Conservation (phyloP, 2,113 vertebrate species). For the Pseudonaja textilis region DNA sequence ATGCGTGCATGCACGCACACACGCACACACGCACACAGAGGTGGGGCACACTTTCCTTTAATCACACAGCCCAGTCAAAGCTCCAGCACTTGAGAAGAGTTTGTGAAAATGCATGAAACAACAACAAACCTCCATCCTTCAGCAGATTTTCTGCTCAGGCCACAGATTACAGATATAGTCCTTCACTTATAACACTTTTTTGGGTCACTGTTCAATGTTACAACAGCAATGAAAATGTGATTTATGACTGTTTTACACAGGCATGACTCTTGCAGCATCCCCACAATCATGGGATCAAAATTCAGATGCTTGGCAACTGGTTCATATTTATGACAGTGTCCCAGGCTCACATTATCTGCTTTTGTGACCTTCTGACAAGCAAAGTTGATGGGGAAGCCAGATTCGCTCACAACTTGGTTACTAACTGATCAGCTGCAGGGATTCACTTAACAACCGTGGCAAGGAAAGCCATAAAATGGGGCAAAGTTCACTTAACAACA, state of each 20-base stretch:
- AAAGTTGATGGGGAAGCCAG: neutral
- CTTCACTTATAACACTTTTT: neutral
- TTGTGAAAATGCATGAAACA: neutral
- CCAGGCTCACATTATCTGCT: neutral
- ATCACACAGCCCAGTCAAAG: neutral
- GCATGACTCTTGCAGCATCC: neutral
- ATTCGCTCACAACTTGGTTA: neutral
- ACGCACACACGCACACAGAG: too few relatives aligned
- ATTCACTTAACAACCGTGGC: neutral
- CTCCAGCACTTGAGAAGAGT: neutral
- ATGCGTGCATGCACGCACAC: too few relatives aligned
- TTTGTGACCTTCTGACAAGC: neutral
- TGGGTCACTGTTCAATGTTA: neutral
- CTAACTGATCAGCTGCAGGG: neutral
- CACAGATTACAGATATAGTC: neutral
- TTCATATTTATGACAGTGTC: neutral
- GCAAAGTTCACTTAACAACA: neutral
- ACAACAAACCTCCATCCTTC: neutral
- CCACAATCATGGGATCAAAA: neutral
- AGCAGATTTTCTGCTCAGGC: constrained; percentile 32
- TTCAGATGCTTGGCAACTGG: neutral
- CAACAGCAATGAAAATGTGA: neutral
- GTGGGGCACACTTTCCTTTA: neutral
- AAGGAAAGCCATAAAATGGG: neutral
- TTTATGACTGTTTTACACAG: neutral